These are phyloP conservation scores for Metallyticus violacea DNA, from an alignment of 2,888 invertebrate genomes.

Conservation along the genomic window DNA sequence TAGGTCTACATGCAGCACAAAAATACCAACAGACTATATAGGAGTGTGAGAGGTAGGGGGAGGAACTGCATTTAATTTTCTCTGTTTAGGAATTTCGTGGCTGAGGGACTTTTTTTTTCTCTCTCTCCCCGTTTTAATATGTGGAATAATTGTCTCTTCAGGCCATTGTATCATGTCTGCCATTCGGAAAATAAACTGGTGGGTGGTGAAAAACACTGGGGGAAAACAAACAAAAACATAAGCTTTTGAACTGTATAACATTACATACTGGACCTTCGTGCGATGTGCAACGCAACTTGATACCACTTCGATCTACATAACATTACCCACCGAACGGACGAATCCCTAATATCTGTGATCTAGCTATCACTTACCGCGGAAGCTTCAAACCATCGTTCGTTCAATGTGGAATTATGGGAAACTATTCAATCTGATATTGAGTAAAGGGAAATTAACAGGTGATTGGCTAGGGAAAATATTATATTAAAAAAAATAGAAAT, in stretches of 20 bases:
- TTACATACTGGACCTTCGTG: not conserved
- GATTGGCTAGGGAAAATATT: no score
- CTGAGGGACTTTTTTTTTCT: not conserved
- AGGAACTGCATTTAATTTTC: constrained; percentile 4
- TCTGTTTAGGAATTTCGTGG: not conserved
- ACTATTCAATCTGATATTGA: no score
- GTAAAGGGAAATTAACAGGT: no score
- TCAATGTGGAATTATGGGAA: no score
- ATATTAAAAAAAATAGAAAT: no score
- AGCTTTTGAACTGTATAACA: not conserved
- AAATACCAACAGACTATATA: not conserved
- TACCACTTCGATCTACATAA: no score
- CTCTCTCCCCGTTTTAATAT: not conserved
- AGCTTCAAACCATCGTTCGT: no score
- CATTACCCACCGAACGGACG: no score
- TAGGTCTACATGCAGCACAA: constrained; percentile 1
- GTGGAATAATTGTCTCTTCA: not conserved
- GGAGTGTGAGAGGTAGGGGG: not conserved
- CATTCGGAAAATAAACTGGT: not conserved
- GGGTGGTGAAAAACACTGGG: not conserved
- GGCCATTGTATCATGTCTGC: not conserved
- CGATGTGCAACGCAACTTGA: no score
- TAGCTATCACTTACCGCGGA: no score
- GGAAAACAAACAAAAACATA: not conserved
- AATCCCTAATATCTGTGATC: no score